These are phyloP conservation scores for Ceratothoa steindachneri DNA, from an alignment of 2,888 invertebrate species.

Conservation along the genomic window DNA sequence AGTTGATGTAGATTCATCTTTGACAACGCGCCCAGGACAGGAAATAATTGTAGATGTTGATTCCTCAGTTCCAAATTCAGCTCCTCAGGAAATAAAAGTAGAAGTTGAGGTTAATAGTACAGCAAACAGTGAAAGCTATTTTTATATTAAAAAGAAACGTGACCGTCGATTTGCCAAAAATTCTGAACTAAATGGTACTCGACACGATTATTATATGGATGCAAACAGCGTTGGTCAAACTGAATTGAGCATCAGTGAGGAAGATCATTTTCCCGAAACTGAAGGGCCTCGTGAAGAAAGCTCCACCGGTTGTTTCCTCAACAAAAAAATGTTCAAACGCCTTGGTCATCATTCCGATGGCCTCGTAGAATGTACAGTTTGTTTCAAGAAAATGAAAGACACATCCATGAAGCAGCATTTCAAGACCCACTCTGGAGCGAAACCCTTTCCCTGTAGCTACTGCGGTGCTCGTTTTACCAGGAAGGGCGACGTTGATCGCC, in stretches of 20 bases:
- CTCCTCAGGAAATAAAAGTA: neutral
- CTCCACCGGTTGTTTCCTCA: neutral
- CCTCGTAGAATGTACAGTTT: constrained; percentile 40
- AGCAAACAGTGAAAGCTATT: neutral
- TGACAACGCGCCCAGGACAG: neutral
- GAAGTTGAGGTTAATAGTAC: neutral
- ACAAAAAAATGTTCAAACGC: neutral
- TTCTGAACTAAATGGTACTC: neutral
- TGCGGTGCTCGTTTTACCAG: constrained; percentile 50
- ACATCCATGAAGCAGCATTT: constrained; percentile 48
- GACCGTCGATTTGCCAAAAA: neutral
- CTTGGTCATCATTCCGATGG: constrained; percentile 28
- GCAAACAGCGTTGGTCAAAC: neutral
- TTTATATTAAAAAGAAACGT: neutral
- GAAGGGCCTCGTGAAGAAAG: neutral
- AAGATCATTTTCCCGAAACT: neutral
- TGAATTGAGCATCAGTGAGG: neutral
- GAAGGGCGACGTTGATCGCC: constrained; percentile 50
- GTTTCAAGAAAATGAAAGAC: constrained; percentile 45
- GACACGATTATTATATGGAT: neutral
- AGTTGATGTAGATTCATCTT: neutral
- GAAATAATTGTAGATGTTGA: neutral
- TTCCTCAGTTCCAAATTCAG: neutral
- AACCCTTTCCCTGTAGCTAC: constrained; percentile 49
- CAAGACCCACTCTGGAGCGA: constrained; percentile 49